Evolutionary conservation across 2,888 invertebrate species (phyloP).

Genomic region (Hesperia comma): DNA sequence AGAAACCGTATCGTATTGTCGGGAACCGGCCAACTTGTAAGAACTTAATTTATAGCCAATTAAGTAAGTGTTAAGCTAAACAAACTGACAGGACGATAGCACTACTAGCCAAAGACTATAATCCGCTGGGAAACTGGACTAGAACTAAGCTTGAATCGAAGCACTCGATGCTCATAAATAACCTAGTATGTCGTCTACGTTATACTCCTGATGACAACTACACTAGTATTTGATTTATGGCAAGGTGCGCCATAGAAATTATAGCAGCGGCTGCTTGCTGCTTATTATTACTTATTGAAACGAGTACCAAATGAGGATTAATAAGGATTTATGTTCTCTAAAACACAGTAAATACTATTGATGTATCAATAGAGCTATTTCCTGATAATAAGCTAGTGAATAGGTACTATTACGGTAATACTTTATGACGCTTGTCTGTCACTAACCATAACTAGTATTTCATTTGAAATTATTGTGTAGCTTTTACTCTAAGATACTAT

Average conservation of each 20-base stretch:
- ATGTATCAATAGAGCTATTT: conserved; percentile 42
- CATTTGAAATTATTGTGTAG: conserved; percentile 16
- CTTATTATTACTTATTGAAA: conserved; percentile 45
- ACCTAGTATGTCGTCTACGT: conserved; percentile 28
- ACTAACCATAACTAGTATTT: conserved; percentile 19
- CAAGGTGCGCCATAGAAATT: conserved; percentile 36
- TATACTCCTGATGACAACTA: conserved; percentile 33
- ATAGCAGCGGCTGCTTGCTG: conserved; percentile 31
- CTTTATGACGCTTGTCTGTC: conserved; percentile 42
- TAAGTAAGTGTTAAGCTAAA: conserved; percentile 79
- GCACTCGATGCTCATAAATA: conserved; percentile 29
- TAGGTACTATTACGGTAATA: conserved; percentile 35
- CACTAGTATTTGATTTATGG: conserved; percentile 37
- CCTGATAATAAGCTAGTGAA: conserved; percentile 36
- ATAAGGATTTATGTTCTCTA: conserved; percentile 43
- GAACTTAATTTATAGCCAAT: conserved; percentile 80
- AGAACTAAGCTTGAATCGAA: conserved; percentile 33
- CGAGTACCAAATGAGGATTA: conserved; percentile 44
- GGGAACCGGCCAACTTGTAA: conserved; percentile 70
- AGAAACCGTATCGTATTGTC: conserved; percentile 61
- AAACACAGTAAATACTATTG: conserved; percentile 37
- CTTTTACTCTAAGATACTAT: neutral
- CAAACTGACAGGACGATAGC: conserved; percentile 76
- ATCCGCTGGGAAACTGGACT: conserved; percentile 22
- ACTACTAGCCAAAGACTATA: conserved; percentile 55